Conservation (phyloP, 35 echinoderm and acorn worm species). For the Lytechinus pictus region DNA sequence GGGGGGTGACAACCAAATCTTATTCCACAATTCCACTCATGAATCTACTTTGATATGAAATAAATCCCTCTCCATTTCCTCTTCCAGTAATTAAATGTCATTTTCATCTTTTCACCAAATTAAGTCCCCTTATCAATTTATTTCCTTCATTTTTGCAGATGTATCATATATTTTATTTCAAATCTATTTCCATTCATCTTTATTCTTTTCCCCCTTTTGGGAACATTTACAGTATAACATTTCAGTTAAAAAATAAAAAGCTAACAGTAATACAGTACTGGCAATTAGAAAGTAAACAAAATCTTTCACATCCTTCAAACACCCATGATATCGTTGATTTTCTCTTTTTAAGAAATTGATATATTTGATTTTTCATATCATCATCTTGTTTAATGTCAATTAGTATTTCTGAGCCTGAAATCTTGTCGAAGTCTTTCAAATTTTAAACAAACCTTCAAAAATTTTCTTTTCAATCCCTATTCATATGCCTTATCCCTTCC, state of each 20-base stretch:
- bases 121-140: too few species aligned
- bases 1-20: not conserved
- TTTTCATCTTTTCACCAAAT: not conserved
- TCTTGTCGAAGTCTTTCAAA: too few species aligned
- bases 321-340: not conserved
- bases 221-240: not conserved
- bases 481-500: too few species aligned
- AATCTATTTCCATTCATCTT: not conserved
- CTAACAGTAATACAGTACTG: not conserved
- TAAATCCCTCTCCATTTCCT: not conserved
- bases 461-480: too few species aligned
- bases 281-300: not conserved
- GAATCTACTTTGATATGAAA: not conserved
- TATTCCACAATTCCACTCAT: not conserved
- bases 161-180: not conserved
- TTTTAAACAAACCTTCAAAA: too few species aligned
- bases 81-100: not conserved
- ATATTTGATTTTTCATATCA: not conserved
- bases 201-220: too few species aligned
- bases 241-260: not conserved
- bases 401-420: too few species aligned
- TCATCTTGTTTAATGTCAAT: not conserved
- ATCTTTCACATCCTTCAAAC: not conserved
- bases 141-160: too few species aligned
- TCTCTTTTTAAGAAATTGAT: not conserved